Percentiles rank a stretch among this genome's conserved stretches.
These are phyloP conservation scores for Bubo scandiacus DNA, from an alignment of 2,113 vertebrate species.

Conservation along the genomic window DNA sequence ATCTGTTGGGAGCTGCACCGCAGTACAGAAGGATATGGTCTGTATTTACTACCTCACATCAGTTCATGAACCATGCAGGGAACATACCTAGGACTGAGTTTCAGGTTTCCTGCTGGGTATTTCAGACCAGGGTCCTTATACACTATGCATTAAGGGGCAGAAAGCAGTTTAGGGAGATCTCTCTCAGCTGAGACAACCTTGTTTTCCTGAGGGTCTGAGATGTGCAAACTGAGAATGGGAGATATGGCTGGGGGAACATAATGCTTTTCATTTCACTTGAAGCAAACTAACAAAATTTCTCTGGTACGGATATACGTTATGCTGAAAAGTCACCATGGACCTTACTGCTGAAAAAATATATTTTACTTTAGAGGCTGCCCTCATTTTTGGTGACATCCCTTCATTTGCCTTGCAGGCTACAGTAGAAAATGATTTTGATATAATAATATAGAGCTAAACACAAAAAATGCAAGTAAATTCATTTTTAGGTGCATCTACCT, in stretches of 20 bases:
- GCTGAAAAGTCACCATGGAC: neutral
- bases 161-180: neutral
- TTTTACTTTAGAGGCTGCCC: neutral
- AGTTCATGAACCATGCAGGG: neutral
- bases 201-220: neutral
- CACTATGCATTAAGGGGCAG: neutral
- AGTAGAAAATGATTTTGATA: neutral
- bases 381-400: neutral
- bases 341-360: neutral
- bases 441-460: neutral
- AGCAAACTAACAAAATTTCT: neutral
- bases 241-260: neutral
- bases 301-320: neutral
- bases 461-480: neutral
- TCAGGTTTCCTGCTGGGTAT: neutral
- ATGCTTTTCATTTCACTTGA: neutral
- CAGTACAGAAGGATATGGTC: accelerated
- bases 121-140: neutral
- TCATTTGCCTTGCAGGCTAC: neutral
- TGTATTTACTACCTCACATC: neutral
- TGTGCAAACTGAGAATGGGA: neutral
- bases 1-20: neutral
- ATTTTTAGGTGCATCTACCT: neutral
- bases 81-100: neutral
- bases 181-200: neutral